Evolutionary conservation across 2,888 invertebrate genomes (phyloP), one percentile per base, ranked within the genome.

Genomic region (Herminia tarsipennalis): DNA sequence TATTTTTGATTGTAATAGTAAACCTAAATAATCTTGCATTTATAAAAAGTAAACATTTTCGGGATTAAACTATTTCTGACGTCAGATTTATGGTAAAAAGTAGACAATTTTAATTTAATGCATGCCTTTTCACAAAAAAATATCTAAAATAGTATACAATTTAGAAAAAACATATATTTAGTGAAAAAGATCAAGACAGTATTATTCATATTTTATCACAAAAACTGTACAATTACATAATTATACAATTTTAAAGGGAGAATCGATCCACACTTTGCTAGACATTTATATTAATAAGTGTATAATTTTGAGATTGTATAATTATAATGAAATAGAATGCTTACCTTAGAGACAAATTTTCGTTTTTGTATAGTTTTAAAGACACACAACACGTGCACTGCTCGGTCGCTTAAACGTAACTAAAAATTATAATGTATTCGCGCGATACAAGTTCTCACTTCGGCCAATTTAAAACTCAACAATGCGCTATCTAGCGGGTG

Each of bases 281-380:
- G 17, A 30, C 17, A 12, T 30, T 16, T 30, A 30, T 18, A 30
- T 17, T 17, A 30, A 16, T 30, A 30, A 30, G 18, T 17, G 18
- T 30, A 30, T 18, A 30, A 30, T 30, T 30, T 30, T 30, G 30
- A 30, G 16, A 30, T 30, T 30, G 30, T 30, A 30, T 30, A 30
- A 18, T 17, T 17, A 17, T 30, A 30, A 30, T 17, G 30, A 30
- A 30, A 30, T 16, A 30, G 30, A 30, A 30, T 18, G 30, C 30
- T 30, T 17, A 30, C 30, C 30, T 30, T 30, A 18, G 30, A 9
- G 30, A 17, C 9, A 30, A 30, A 16, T 18, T 30, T 30, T 18
- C 17, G 30, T 30, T 30, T 18, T 30, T 30, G 30, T 30, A 17
- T 12, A 16, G 9, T 17, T 30, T 30, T 17, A 17, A 30, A 30